Percentiles rank a stretch among this genome's conserved stretches.
These are phyloP conservation scores for Mercenaria mercenaria DNA, from an alignment of 1,140 invertebrate genomes.

Conservation along the genomic window DNA sequence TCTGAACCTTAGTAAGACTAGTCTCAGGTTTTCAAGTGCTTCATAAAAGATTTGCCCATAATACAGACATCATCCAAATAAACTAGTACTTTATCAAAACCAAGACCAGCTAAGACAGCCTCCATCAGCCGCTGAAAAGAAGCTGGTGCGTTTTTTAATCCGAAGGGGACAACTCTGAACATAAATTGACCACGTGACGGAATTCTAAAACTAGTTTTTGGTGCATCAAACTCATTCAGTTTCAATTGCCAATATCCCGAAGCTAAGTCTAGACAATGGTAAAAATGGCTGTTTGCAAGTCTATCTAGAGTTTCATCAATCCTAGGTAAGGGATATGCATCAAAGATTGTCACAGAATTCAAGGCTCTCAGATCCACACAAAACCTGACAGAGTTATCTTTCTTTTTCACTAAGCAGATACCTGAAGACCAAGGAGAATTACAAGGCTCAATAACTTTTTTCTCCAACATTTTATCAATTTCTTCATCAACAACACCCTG, in stretches of 20 bases:
- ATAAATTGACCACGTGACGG: constrained; percentile 51
- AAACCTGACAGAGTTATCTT: constrained; percentile 85
- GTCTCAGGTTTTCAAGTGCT: constrained; percentile 6
- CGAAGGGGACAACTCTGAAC: constrained; percentile 72
- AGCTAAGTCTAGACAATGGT: constrained; percentile 36
- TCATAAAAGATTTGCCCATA: constrained; percentile 26
- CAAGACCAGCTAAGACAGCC: constrained; percentile 67
- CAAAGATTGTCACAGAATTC: constrained; percentile 66
- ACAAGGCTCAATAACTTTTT: constrained; percentile 82
- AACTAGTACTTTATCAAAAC: constrained; percentile 49
- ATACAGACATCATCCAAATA: constrained; percentile 69
- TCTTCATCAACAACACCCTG: constrained; percentile 42
- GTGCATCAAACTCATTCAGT: constrained; percentile 44
- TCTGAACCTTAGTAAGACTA: constrained; percentile 13
- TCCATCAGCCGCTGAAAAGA: constrained; percentile 77
- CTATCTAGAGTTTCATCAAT: constrained; percentile 36
- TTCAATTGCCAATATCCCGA: constrained; percentile 49
- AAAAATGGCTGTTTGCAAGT: background rate
- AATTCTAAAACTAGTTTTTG: constrained; percentile 44
- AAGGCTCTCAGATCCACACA: constrained; percentile 86
- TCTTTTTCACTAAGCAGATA: constrained; percentile 86
- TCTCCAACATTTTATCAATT: constrained; percentile 75
- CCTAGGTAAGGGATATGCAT: constrained; percentile 57
- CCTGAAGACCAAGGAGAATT: constrained; percentile 87
- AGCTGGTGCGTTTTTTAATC: constrained; percentile 61